phyloP scores from a whole-genome alignment of 2,888 invertebrate genomes.

The Synanthedon andrenaeformis region DNA sequence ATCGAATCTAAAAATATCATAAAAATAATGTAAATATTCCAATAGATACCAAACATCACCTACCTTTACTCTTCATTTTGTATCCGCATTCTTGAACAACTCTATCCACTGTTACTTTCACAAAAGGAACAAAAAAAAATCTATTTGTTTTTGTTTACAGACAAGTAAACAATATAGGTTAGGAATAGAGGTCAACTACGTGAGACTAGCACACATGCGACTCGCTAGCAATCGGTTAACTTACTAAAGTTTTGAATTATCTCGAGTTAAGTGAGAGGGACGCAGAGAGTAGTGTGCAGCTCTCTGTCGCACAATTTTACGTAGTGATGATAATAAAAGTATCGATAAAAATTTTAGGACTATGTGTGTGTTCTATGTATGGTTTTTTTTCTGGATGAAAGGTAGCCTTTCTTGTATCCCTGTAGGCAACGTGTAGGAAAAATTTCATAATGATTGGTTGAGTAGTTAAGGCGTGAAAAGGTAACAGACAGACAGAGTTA shows the following conservation, averaged over 20 bases:
- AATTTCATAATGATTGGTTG: no score
- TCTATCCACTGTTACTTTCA: slow-evolving; percentile 8
- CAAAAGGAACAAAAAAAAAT: slow-evolving; percentile 18
- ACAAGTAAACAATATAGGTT: slow-evolving; percentile 12
- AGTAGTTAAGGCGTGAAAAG: no score
- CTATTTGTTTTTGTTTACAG: slow-evolving; percentile 26
- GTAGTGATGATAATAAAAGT: slow-evolving; percentile 1
- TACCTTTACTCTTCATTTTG: slow-evolving; percentile 19
- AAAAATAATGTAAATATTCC: no score
- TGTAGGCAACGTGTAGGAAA: no score
- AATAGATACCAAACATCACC: no score
- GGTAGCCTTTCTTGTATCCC: no score
- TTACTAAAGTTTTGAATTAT: slow-evolving; percentile 38
- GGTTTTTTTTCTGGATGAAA: no score
- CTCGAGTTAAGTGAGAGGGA: slow-evolving; percentile 29
- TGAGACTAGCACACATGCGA: slow-evolving; percentile 25
- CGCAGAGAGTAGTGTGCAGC: slow-evolving; percentile 17
- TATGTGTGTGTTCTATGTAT: slow-evolving; percentile 2
- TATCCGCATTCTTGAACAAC: slow-evolving; percentile 10
- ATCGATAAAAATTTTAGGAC: slow-evolving; percentile 8
- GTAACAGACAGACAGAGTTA: no score
- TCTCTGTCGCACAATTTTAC: slow-evolving; percentile 2
- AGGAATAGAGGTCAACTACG: slow-evolving; percentile 26
- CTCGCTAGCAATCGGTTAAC: slow-evolving; percentile 28
- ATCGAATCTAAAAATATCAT: no score